Conservation (phyloP, 2,888 invertebrate genomes). For the Polydrusus pterygomalis region DNA sequence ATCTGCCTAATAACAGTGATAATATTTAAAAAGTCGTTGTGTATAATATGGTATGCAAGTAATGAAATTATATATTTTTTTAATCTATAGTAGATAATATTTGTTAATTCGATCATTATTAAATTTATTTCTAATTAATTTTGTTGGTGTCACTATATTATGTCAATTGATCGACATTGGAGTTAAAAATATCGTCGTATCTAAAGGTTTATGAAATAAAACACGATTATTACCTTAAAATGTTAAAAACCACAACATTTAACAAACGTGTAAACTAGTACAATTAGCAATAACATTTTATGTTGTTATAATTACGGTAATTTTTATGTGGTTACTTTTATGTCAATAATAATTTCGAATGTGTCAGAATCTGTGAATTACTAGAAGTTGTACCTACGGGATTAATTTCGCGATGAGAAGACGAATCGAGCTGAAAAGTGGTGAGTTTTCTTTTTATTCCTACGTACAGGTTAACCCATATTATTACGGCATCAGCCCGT, state of each 20-base stretch:
- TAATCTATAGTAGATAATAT: not conserved
- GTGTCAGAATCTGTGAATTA: not conserved
- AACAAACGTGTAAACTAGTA: too few species aligned
- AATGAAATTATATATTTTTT: not conserved
- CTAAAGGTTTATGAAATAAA: too few species aligned
- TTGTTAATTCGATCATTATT: not conserved
- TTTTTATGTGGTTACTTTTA: not conserved
- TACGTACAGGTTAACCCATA: not conserved
- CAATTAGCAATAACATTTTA: too few species aligned
- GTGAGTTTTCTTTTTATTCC: slow-evolving; percentile 20
- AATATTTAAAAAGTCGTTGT: too few species aligned
- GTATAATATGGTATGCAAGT: too few species aligned
- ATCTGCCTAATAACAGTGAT: too few species aligned
- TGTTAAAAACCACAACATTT: too few species aligned
- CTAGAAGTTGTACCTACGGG: too few species aligned
- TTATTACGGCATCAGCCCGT: too few species aligned
- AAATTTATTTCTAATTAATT: not conserved
- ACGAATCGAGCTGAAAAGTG: not conserved
- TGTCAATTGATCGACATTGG: not conserved
- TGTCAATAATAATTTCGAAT: not conserved
- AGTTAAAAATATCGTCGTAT: too few species aligned
- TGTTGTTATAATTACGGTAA: too few species aligned
- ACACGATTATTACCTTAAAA: too few species aligned
- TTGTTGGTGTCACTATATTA: not conserved
- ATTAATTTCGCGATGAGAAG: not conserved